Evolutionary conservation across 2,797 vertebrate genomes (phyloP), one percentile per base, ranked within the genome.

Genomic region (Gephyroberyx darwinii): DNA sequence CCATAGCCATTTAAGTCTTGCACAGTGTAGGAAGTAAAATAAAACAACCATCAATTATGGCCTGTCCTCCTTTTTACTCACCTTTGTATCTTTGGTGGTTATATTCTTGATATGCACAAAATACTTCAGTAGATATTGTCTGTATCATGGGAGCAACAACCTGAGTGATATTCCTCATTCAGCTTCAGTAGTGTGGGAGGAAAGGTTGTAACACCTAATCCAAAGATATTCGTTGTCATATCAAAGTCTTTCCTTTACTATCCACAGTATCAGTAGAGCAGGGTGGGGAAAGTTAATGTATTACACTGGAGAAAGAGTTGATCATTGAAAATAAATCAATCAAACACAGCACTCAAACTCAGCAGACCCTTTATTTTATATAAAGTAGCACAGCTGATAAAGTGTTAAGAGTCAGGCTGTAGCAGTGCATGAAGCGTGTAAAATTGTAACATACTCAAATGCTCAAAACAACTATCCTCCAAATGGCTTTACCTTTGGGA

Each of bases 331-430:
- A 71, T 43, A 72, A 79, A 72, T 65, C 52, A 74, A 58, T 74
- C 47, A 65, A 20, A 80, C 54, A 50, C 31, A 19, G 8, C 4
- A 5, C 1, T 31, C 60, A 52, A 58, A 67, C 84, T 75, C 84
- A 90, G 88, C 81, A 76, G 65, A 82, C 83, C 82, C 84, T 88
- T 89, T 91, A 90, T 90, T 91, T 55, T 17, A 77, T 64, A 82
- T 58, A 85, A 85, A 85, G 83, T 31, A 86, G 77, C 51, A 68
- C 74, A 80, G 81, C 85, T 80, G 86, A 74, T 81, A 66, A 85
- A 68, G 77, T 83, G 78, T 87, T 80, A 69, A 64, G 77, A 71
- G 76, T 81, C 63, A 33, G 75, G 71, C 65, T 78, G 88, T 6
- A 81, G 78, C 69, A 71, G 77, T 75, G 81, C 52, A 65, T 52